These are phyloP conservation scores for Ochotona princeps DNA, from an alignment of 2,113 vertebrate genomes.

Conservation along the genomic window DNA sequence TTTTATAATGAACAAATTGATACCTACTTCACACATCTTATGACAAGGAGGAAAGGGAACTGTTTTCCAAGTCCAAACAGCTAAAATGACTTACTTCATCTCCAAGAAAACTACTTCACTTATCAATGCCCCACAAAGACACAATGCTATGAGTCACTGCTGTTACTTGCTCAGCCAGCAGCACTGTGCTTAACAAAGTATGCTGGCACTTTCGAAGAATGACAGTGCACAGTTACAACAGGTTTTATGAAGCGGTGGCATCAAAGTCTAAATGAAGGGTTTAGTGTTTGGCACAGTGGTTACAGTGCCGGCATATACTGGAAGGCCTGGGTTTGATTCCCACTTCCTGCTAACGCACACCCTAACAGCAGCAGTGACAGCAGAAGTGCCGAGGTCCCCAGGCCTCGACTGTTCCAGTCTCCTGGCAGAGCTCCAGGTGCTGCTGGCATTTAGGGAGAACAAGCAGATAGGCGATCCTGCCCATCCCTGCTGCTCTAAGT, in stretches of 20 bases:
- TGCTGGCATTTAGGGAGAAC: no score
- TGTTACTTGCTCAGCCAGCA: neutral
- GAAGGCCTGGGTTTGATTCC: no score
- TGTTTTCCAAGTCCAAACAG: slow-evolving; percentile 5
- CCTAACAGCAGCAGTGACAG: no score
- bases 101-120: neutral
- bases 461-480: no score
- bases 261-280: neutral
- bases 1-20: neutral
- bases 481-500: no score
- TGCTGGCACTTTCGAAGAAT: neutral
- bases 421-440: no score
- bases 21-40: slow-evolving; percentile 12
- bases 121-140: neutral
- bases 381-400: no score
- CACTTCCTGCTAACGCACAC: no score
- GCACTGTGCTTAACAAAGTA: neutral
- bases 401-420: no score
- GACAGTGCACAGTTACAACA: neutral
- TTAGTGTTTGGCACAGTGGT: no score
- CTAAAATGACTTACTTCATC: slow-evolving; percentile 24
- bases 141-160: neutral
- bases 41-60: neutral
- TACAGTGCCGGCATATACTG: no score
- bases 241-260: neutral